Evolutionary conservation across 2,888 invertebrate genomes (phyloP).

Genomic region (Philereme transversata): DNA sequence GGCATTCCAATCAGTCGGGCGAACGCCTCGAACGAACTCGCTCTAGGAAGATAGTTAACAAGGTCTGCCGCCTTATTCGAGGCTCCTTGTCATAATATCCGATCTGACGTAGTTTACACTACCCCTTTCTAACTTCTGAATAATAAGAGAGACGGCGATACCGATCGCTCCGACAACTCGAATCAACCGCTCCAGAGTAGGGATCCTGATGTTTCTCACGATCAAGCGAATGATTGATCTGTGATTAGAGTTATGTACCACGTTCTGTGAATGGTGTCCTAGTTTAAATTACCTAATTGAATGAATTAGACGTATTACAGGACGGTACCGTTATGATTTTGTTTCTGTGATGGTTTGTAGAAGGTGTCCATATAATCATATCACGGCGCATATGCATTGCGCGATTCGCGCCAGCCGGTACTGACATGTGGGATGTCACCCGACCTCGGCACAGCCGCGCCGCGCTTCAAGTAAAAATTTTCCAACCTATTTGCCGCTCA

Average conservation of each 20-base stretch:
- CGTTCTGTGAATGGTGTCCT: slow-evolving; percentile 35
- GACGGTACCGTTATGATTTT: slow-evolving; percentile 12
- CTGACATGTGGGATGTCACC: slow-evolving; percentile 65
- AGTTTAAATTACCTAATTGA: slow-evolving; percentile 26
- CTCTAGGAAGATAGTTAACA: slow-evolving; percentile 56
- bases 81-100: slow-evolving; percentile 46
- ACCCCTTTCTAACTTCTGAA: slow-evolving; percentile 34
- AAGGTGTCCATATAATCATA: slow-evolving; percentile 20
- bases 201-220: slow-evolving; percentile 37
- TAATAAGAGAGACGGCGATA: slow-evolving; percentile 35
- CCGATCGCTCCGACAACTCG: slow-evolving; percentile 26
- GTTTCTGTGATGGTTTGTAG: slow-evolving; percentile 1
- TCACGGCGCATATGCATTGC: slow-evolving; percentile 15
- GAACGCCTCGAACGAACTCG: slow-evolving; percentile 53
- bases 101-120: slow-evolving; percentile 38
- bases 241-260: slow-evolving; percentile 38
- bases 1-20: slow-evolving; percentile 60
- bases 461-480: slow-evolving; percentile 54
- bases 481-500: slow-evolving; percentile 61
- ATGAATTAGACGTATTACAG: slow-evolving; percentile 19
- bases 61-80: slow-evolving; percentile 50
- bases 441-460: slow-evolving; percentile 46
- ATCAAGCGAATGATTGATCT: slow-evolving; percentile 42
- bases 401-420: slow-evolving; percentile 50
- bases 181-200: slow-evolving; percentile 37